These are phyloP conservation scores for Danaus chrysippus DNA, from an alignment of 2,888 invertebrate genomes.

Conservation along the genomic window DNA sequence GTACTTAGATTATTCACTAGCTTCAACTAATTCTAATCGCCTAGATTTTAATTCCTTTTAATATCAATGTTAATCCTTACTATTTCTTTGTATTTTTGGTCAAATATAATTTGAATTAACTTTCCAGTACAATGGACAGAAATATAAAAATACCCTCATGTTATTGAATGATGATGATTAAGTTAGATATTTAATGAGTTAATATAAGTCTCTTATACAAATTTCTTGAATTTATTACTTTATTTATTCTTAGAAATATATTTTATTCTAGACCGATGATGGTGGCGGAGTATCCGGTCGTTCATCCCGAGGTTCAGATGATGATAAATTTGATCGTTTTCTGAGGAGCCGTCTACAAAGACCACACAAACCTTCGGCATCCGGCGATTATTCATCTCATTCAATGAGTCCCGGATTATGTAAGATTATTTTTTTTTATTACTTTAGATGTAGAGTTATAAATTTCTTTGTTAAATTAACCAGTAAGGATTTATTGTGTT, in stretches of 20 bases:
- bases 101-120: too few relatives aligned
- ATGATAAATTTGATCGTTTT: slow-evolving; percentile 78
- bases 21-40: too few relatives aligned
- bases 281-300: slow-evolving; percentile 67
- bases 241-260: neutral
- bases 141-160: too few relatives aligned
- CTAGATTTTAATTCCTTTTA: too few relatives aligned
- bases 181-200: too few relatives aligned
- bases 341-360: slow-evolving; percentile 67
- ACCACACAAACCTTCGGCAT: slow-evolving; percentile 62
- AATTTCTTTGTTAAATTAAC: too few relatives aligned
- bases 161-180: too few relatives aligned
- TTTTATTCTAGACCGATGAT: slow-evolving; percentile 81
- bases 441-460: neutral
- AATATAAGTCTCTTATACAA: too few relatives aligned
- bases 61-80: too few relatives aligned
- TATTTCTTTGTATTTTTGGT: too few relatives aligned
- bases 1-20: neutral
- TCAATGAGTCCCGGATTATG: slow-evolving; percentile 73
- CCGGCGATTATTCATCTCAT: slow-evolving; percentile 63
- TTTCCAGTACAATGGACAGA: too few relatives aligned
- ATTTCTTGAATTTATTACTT: neutral
- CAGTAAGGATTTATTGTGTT: too few relatives aligned
- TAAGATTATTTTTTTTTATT: slow-evolving; percentile 43
- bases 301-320: slow-evolving; percentile 78